Conservation (phyloP, 2,797 vertebrate species). For the Halcyon chelicuti region DNA sequence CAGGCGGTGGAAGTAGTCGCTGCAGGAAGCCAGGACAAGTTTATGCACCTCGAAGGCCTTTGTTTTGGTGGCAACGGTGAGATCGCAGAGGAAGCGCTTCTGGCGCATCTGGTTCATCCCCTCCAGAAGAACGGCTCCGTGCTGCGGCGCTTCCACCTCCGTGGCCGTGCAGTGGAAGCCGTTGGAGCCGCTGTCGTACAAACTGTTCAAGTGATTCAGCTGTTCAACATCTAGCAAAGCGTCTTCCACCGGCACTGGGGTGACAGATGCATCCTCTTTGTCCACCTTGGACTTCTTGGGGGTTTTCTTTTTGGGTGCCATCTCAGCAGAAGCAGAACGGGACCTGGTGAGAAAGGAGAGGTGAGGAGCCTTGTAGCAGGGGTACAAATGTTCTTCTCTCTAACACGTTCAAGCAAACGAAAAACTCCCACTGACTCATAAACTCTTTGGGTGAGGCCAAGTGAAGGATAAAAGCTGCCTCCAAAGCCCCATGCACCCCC, state of each 20-base stretch:
- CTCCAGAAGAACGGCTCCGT: conserved; percentile 83
- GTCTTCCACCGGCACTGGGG: conserved; percentile 73
- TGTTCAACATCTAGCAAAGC: conserved; percentile 81
- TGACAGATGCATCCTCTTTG: conserved; percentile 9
- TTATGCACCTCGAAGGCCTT: conserved; percentile 89
- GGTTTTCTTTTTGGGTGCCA: conserved; percentile 88
- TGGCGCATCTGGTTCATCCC: conserved; percentile 87
- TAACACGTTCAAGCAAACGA: neutral
- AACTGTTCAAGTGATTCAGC: conserved; percentile 81
- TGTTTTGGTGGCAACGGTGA: conserved; percentile 86
- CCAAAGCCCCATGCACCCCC: neutral
- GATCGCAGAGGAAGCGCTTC: conserved; percentile 86
- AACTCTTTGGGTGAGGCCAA: neutral
- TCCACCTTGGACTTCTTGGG: conserved; percentile 77
- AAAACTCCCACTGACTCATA: neutral
- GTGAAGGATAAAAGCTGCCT: neutral
- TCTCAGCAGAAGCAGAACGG: neutral
- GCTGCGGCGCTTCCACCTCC: conserved; percentile 78
- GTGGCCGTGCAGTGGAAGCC: conserved; percentile 79
- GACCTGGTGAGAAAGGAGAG: neutral
- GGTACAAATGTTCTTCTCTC: neutral
- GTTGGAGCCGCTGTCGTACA: conserved; percentile 76
- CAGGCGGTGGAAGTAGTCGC: conserved; percentile 84
- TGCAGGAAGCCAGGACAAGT: conserved; percentile 85
- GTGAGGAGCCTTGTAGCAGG: neutral